These are phyloP conservation scores for Monoplex corrugatus DNA, from an alignment of 2,888 invertebrate species.

Conservation along the genomic window DNA sequence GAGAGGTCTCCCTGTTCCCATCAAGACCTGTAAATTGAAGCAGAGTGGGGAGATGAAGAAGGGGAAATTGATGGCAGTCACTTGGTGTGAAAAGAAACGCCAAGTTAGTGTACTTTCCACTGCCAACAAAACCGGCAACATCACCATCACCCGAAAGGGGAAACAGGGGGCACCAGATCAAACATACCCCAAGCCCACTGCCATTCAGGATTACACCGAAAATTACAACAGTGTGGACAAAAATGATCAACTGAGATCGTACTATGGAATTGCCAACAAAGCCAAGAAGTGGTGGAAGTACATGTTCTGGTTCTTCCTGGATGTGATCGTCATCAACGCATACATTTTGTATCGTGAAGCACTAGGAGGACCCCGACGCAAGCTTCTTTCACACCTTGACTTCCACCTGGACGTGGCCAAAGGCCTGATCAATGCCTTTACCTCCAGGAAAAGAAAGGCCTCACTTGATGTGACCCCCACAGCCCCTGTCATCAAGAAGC, in stretches of 20 bases:
- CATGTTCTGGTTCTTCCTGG: constrained; percentile 20
- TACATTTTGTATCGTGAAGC: constrained; percentile 10
- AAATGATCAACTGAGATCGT: constrained; percentile 31
- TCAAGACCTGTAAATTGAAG: background rate
- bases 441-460: background rate
- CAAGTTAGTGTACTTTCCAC: constrained; percentile 34
- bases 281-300: constrained; percentile 31
- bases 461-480: background rate
- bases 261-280: constrained; percentile 32
- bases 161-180: background rate
- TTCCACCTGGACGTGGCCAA: constrained; percentile 2
- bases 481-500: background rate
- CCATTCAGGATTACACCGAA: constrained; percentile 22
- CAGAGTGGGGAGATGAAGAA: constrained; percentile 22
- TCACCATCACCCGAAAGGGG: background rate
- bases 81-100: constrained; percentile 39
- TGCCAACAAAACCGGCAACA: constrained; percentile 8
- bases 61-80: constrained; percentile 19
- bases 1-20: background rate
- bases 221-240: constrained; percentile 39
- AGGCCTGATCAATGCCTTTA: background rate
- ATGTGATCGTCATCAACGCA: constrained; percentile 30
- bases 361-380: constrained; percentile 7
- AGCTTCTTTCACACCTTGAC: constrained; percentile 34
- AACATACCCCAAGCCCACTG: background rate